These are phyloP conservation scores for Prunella himalayana DNA, from an alignment of 2,113 vertebrate species.

Conservation along the genomic window DNA sequence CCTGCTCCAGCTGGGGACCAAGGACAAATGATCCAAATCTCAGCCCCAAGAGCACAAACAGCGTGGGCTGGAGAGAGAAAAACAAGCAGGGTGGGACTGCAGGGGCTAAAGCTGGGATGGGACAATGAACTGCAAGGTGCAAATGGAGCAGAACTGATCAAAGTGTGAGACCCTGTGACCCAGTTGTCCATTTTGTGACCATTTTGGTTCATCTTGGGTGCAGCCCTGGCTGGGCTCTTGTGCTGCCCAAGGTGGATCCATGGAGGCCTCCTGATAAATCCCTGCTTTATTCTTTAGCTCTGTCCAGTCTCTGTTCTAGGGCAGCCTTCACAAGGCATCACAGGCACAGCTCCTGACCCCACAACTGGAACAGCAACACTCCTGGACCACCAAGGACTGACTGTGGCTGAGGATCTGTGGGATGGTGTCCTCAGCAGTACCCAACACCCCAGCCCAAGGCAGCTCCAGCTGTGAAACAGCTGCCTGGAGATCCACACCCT, in stretches of 20 bases:
- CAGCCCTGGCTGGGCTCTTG: too few relatives aligned
- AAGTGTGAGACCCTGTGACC: too few relatives aligned
- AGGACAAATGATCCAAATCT: too few relatives aligned
- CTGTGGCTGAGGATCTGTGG: not conserved
- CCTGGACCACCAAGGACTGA: not conserved
- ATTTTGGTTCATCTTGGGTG: too few relatives aligned
- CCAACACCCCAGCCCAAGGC: not conserved
- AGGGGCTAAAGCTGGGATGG: too few relatives aligned
- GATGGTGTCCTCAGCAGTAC: not conserved
- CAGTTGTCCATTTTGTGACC: rapidly evolving
- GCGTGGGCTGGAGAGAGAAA: too few relatives aligned
- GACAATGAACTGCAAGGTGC: too few relatives aligned
- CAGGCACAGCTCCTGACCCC: not conserved
- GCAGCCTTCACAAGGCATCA: not conserved
- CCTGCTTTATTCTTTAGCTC: not conserved
- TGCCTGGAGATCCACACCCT: not conserved
- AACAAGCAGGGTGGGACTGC: too few relatives aligned
- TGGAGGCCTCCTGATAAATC: not conserved
- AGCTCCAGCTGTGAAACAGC: not conserved
- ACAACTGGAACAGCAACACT: not conserved
- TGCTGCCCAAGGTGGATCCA: too few relatives aligned
- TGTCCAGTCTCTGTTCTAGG: not conserved
- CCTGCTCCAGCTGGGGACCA: too few relatives aligned
- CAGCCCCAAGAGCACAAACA: too few relatives aligned
- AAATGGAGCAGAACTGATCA: too few relatives aligned